Conservation (phyloP, 2,113 vertebrate species). For the Onychostoma macrolepis region DNA sequence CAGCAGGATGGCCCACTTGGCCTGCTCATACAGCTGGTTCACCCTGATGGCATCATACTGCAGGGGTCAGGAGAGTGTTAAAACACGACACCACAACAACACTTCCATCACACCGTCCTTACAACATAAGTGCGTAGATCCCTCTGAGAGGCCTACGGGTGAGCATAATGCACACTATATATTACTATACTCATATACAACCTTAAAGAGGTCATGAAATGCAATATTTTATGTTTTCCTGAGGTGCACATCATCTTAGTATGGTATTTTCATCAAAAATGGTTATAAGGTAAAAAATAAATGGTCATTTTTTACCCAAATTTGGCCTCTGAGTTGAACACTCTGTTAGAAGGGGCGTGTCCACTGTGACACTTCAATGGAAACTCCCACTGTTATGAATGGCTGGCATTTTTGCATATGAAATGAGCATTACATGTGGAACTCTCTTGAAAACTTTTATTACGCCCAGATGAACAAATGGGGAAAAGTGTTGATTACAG, state of each 20-base stretch:
- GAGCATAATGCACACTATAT: too few species aligned
- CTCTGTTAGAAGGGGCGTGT: background rate
- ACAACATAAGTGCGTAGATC: background rate
- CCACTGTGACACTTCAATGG: background rate
- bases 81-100: background rate
- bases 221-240: background rate
- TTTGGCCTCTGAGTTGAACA: background rate
- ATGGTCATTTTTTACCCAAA: too few species aligned
- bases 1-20: slow-evolving; percentile 97
- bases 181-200: background rate
- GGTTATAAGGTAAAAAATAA: too few species aligned
- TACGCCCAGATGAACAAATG: background rate
- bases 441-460: background rate
- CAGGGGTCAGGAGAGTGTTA: slow-evolving; percentile 10
- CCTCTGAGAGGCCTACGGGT: too few species aligned
- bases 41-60: slow-evolving; percentile 98
- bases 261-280: background rate
- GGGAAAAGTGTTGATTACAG: background rate
- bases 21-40: slow-evolving; percentile 97
- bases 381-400: background rate
- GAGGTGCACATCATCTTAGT: background rate
- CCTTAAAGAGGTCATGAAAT: background rate
- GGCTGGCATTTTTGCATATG: background rate
- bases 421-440: background rate
- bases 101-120: background rate